Base-by-base conservation (phyloP, 2,113 vertebrate species). In the Melanerpes aurifrons region DNA sequence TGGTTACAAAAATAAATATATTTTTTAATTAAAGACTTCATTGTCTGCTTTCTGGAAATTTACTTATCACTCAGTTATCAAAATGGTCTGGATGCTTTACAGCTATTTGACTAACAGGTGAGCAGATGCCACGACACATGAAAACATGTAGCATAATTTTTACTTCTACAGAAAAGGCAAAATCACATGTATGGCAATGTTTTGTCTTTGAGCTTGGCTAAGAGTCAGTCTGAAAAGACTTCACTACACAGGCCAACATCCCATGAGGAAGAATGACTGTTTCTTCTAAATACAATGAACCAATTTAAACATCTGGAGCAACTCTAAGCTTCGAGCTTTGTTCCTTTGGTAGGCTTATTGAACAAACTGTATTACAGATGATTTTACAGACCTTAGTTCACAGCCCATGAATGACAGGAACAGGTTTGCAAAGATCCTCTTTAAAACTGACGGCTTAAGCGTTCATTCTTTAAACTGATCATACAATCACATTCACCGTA, bases 371-470 rank as follows among this genome's bases (percentile, higher is more conserved):
- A 32, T 48, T 81, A 82, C 7, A 77, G 7, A 79, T 22, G 14
- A 62, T 29, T 69, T 72, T 72, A 82, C 22, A 40, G 59, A 76
- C 24, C 26, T 25, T 12, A 40, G 10, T 40, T 40, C 40, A 40
- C 40, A 40, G 40, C 40, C 40, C 40, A 40, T 12, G 40, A 40
- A 40, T 40, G 10, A 40, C 40, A 40, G 40, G 40, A 40, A 86
- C 17, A 59, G 61, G n/a, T 57, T 67, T 43, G 50, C n/a, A 81
- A 74, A 84, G 8, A 58, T 22, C 5, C 4, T 43, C 50, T 87
- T 67, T 71, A 58, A 48, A 88, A 47, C 9, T 8, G 14, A 76
- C 7, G 0, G 0, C 0, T 1, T 69, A 73, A 48, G 48, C 17
- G 6, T 61, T 80, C 28, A 21, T 47, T 73, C 31, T 58, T 70